Evolutionary conservation across 2,888 invertebrate species (phyloP).

Genomic region (Synanthedon tipuliformis): DNA sequence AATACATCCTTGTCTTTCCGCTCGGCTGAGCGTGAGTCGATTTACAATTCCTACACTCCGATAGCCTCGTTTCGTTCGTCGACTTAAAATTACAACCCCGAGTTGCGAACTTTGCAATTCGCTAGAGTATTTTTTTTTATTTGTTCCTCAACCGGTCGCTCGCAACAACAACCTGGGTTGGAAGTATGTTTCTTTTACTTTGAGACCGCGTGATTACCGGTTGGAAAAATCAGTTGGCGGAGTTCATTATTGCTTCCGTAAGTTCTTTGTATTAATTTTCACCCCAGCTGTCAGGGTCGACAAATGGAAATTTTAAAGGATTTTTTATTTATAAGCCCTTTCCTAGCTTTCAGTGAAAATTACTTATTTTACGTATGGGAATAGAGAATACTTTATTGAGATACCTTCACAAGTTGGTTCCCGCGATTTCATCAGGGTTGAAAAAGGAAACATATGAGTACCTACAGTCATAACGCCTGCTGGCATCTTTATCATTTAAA

Average conservation of each 20-base stretch:
- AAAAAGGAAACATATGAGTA: too few species aligned
- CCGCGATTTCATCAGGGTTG: too few species aligned
- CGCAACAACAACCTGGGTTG: slow-evolving; percentile 19
- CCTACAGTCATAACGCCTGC: too few species aligned
- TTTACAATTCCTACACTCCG: slow-evolving; percentile 54
- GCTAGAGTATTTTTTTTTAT: slow-evolving; percentile 21
- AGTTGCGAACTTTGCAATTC: slow-evolving; percentile 31
- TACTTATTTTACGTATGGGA: too few species aligned
- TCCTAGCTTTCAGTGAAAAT: too few species aligned
- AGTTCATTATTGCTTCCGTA: not conserved
- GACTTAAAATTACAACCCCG: slow-evolving; percentile 48
- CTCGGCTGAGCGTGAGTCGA: slow-evolving; percentile 48
- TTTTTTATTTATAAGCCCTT: too few species aligned
- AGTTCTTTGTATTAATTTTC: too few species aligned
- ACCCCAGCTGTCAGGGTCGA: too few species aligned
- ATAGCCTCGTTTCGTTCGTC: slow-evolving; percentile 44
- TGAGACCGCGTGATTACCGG: slow-evolving; percentile 10
- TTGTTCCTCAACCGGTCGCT: slow-evolving; percentile 27
- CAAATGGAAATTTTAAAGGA: too few species aligned
- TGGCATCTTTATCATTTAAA: too few species aligned
- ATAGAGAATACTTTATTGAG: too few species aligned
- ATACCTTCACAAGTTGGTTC: too few species aligned
- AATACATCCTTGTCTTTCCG: slow-evolving; percentile 58
- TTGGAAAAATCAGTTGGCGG: slow-evolving; percentile 9
- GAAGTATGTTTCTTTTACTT: slow-evolving; percentile 14